Evolutionary conservation across 1,140 invertebrate species (phyloP).

Genomic region (Sipha flava): DNA sequence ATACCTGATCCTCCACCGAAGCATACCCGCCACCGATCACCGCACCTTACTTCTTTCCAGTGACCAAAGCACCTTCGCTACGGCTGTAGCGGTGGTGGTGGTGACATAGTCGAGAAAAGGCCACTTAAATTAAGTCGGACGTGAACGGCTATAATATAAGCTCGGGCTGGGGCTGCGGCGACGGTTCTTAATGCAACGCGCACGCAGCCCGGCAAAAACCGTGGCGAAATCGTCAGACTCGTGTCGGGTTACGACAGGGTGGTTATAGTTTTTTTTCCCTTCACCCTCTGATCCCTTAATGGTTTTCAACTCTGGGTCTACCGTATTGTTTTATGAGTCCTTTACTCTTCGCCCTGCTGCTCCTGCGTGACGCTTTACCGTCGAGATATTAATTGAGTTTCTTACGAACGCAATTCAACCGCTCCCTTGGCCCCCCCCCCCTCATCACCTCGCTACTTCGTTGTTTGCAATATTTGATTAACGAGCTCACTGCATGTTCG

Average conservation of each 20-base stretch:
- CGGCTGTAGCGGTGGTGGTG: no score
- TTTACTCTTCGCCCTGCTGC: no score
- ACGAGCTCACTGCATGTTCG: no score
- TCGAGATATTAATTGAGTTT: background rate
- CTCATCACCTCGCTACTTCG: no score
- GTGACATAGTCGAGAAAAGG: background rate
- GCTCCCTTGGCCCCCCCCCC: background rate
- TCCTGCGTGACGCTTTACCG: background rate
- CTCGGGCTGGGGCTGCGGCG: background rate
- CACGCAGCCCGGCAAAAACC: background rate
- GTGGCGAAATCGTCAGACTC: background rate
- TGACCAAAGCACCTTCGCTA: no score
- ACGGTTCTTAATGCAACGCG: background rate
- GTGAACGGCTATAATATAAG: background rate
- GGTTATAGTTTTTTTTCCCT: no score
- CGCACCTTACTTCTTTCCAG: no score
- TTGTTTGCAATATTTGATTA: no score
- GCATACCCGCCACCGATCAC: background rate
- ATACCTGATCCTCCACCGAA: background rate
- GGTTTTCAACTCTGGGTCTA: background rate
- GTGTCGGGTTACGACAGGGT: background rate
- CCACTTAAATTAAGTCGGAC: constrained; percentile 11
- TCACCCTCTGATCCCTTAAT: background rate
- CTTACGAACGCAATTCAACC: background rate
- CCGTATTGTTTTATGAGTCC: background rate